Percentiles rank a stretch among this genome's conserved stretches.
phyloP scores from a whole-genome alignment of 2,113 vertebrate genomes.

The Pelusios castaneus region DNA sequence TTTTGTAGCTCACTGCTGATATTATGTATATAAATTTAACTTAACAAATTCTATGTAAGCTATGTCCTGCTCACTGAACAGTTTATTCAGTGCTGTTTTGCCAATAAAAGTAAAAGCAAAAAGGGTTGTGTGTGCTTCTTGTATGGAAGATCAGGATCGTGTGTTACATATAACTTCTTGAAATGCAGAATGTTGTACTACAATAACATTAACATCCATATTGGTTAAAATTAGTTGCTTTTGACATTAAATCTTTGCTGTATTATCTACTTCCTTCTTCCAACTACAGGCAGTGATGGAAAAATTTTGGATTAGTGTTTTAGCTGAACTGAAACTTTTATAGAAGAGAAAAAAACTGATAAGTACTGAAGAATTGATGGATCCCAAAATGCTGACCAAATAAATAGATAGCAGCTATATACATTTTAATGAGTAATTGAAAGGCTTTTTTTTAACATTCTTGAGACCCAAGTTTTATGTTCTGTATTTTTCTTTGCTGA shows the following conservation, averaged over 20 bases:
- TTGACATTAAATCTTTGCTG: conserved; percentile 17
- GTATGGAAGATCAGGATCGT: not conserved
- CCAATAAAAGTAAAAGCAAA: conserved; percentile 87
- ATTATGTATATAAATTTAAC: conserved; percentile 73
- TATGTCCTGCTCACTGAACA: conserved; percentile 74
- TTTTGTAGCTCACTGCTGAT: conserved; percentile 77
- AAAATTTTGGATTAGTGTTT: not conserved
- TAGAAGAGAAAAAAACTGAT: not conserved
- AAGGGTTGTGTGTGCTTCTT: conserved; percentile 54
- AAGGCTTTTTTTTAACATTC: not conserved
- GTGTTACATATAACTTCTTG: not conserved
- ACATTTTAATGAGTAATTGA: not conserved
- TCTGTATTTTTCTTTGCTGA: not conserved
- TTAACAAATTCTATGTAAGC: conserved; percentile 69
- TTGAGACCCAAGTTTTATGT: not conserved
- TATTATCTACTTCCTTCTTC: not conserved
- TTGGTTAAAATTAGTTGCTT: conserved; percentile 8
- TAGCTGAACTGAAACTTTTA: not conserved
- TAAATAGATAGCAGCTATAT: not conserved
- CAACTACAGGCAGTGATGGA: not conserved
- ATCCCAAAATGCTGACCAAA: not conserved
- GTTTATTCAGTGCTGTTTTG: conserved; percentile 86
- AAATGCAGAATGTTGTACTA: not conserved
- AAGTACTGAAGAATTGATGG: not conserved
- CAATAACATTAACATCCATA: not conserved